These are phyloP conservation scores for Labeo rohita DNA, from an alignment of 2,113 vertebrate species.

Conservation along the genomic window DNA sequence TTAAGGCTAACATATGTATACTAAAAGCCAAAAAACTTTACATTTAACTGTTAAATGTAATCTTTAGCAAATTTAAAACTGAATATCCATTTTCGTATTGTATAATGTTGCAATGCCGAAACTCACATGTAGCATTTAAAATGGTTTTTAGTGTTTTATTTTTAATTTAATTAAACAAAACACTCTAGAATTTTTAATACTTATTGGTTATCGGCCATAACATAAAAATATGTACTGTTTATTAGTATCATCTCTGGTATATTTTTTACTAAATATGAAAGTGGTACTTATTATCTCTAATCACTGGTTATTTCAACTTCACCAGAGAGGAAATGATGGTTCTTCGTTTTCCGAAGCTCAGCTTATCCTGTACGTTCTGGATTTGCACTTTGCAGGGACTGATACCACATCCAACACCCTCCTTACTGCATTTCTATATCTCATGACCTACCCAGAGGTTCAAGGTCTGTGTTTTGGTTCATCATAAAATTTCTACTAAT, in stretches of 20 bases:
- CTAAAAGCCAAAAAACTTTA: too few relatives aligned
- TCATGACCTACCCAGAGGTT: conserved; percentile 59
- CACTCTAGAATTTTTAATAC: too few relatives aligned
- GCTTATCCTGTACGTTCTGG: conserved; percentile 39
- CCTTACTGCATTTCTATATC: conserved; percentile 56
- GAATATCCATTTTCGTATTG: neutral
- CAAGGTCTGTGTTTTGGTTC: conserved; percentile 52
- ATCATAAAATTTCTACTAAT: neutral
- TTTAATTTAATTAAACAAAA: too few relatives aligned
- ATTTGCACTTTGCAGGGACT: conserved; percentile 57
- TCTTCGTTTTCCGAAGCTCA: conserved; percentile 47
- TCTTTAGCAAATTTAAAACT: neutral
- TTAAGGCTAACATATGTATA: too few relatives aligned
- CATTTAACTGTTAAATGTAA: neutral
- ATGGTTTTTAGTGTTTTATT: neutral
- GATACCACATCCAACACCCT: conserved; percentile 63
- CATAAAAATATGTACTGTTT: too few relatives aligned
- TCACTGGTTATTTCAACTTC: neutral
- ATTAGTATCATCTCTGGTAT: neutral
- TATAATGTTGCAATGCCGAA: neutral
- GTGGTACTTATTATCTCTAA: neutral
- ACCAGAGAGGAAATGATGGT: conserved; percentile 39
- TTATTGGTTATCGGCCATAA: too few relatives aligned
- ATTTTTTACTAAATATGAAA: neutral
- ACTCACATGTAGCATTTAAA: neutral